phyloP scores from a whole-genome alignment of 2,113 vertebrate genomes.

The Gopherus evgoodei region DNA sequence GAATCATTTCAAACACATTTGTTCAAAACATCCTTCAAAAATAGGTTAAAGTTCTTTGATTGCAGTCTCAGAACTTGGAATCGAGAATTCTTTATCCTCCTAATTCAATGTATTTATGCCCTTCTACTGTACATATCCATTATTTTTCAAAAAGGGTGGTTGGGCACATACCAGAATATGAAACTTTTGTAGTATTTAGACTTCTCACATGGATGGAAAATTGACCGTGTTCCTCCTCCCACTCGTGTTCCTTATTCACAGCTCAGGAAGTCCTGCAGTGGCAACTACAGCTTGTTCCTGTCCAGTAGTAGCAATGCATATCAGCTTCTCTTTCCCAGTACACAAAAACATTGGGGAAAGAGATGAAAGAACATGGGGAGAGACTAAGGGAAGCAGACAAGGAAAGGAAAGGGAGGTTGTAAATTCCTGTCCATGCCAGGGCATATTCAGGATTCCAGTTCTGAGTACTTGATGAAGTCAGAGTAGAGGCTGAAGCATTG shows the following conservation, averaged over 20 bases:
- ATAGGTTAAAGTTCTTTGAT: constrained; percentile 19
- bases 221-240: neutral
- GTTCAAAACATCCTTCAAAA: constrained; percentile 2
- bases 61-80: neutral
- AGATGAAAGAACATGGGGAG: neutral
- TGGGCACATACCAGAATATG: constrained; percentile 6
- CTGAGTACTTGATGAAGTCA: constrained; percentile 16
- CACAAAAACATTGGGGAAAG: constrained; percentile 9
- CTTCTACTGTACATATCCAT: neutral
- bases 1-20: constrained; percentile 35
- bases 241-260: constrained; percentile 26
- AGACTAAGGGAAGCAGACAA: neutral
- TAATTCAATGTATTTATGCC: neutral
- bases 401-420: neutral
- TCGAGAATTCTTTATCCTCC: constrained; percentile 8
- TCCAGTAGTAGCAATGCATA: constrained; percentile 59
- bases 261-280: neutral
- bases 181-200: constrained; percentile 1
- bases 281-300: constrained; percentile 32
- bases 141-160: neutral
- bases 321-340: constrained; percentile 50
- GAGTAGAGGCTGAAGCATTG: neutral
- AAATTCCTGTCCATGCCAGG: neutral
- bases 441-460: neutral
- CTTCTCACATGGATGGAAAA: neutral